Base-by-base conservation (phyloP, 2,113 vertebrate species). In the Atherinomorus stipes region DNA sequence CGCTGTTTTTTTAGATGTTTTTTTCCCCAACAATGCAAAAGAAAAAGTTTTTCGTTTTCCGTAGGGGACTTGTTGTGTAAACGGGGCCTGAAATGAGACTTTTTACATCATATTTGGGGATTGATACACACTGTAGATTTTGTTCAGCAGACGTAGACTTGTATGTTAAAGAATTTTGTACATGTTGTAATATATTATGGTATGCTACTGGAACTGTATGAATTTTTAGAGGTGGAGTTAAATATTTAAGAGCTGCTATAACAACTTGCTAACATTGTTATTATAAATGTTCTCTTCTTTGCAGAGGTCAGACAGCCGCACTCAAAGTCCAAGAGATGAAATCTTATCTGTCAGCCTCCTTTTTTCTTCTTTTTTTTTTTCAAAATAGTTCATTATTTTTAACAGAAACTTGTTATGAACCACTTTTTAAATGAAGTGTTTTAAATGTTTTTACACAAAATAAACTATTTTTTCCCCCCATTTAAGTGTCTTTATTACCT, bases 291-390 rank as follows among this genome's bases (percentile, higher is more conserved):
- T 21, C n/a, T n/a, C n/a, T 84, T 51, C 1, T 23, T 81, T 81
- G n/a, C 90, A 92, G 90, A 84, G 69, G 25, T 90, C 38, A 47
- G 70, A 50, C 74, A 47, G 15, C 61, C 25, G 13, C 74, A 4
- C 10, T 80, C 86, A 56, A 65, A 71, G 47, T 80, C 75, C 54
- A 84, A 65, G 58, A 78, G 62, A 81, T 88, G 72, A 91, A 15
- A 31, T 42, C n/a, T 12, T 40, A 44, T 38, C 2, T 26, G 15
- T 0, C 31, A 50, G 19, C 16, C n/a, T 6, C 40, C 3, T 28
- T 15, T 61, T n/a, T n/a, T 15, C 1, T 38, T 21, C 47, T 38
- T 38, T n/a, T n/a, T n/a, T n/a, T n/a, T n/a, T n/a, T n/a, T n/a
- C n/a, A n/a, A n/a, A n/a, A n/a, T n/a, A n/a, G n/a, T 64, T 38